These are phyloP conservation scores for Schizothorax lantsangensis DNA, from an alignment of 2,797 vertebrate genomes.

Conservation along the genomic window DNA sequence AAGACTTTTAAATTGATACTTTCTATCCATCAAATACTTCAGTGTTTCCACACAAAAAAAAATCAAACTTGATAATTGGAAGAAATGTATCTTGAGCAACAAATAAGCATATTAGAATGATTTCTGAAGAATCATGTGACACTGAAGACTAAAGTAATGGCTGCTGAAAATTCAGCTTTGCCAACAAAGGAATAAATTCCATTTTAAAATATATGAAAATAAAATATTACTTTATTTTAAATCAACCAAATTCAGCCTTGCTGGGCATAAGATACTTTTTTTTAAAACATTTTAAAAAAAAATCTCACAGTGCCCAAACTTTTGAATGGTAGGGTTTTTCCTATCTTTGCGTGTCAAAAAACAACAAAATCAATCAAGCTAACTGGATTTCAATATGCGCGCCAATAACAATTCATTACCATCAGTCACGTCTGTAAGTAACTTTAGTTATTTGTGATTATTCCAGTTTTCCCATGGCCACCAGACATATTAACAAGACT, in stretches of 20 bases:
- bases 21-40: neutral
- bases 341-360: neutral
- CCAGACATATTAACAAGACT: neutral
- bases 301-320: neutral
- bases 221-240: neutral
- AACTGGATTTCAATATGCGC: neutral
- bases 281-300: neutral
- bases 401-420: constrained; percentile 39
- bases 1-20: neutral
- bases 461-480: neutral
- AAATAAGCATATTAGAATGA: neutral
- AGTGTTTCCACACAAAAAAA: neutral
- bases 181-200: neutral
- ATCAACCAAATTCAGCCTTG: neutral
- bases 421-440: constrained; percentile 19
- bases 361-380: constrained; percentile 20
- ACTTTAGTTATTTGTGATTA: constrained; percentile 38
- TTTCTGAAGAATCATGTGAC: neutral
- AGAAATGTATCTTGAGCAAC: neutral
- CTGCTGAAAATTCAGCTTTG: neutral
- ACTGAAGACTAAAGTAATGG: neutral
- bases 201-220: neutral
- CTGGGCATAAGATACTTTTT: neutral
- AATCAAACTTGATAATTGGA: neutral
- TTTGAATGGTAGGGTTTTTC: neutral